phyloP scores from a whole-genome alignment of 2,888 invertebrate genomes.

The Thalpophila matura region DNA sequence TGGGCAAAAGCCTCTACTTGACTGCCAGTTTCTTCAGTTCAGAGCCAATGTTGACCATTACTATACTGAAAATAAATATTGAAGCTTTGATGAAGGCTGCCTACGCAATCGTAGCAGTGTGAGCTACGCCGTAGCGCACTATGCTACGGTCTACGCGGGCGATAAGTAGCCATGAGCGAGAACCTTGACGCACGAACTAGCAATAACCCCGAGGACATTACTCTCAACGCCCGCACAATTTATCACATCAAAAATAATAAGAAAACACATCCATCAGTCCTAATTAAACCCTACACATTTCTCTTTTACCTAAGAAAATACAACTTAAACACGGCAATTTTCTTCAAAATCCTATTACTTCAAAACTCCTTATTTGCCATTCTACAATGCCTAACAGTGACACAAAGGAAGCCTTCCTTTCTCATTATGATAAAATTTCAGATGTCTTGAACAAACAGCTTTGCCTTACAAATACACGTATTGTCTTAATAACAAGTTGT shows the following conservation, averaged over 20 bases:
- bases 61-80: too few species aligned
- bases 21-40: too few species aligned
- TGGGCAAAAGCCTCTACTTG: too few species aligned
- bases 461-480: constrained; percentile 8
- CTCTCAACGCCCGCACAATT: too few species aligned
- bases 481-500: constrained; percentile 18
- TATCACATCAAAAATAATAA: too few species aligned
- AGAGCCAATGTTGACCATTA: too few species aligned
- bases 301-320: not conserved
- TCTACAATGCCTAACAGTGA: constrained; percentile 10
- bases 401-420: constrained; percentile 34
- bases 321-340: constrained; percentile 2
- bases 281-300: constrained; percentile 3
- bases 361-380: not conserved
- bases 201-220: too few species aligned
- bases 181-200: too few species aligned
- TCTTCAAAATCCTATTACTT: constrained; percentile 13
- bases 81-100: too few species aligned
- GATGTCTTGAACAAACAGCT: constrained; percentile 43
- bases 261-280: not conserved
- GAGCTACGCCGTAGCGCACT: constrained; percentile 28
- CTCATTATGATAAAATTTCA: constrained; percentile 38
- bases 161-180: not conserved
- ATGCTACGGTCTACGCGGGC: constrained; percentile 24
- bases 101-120: constrained; percentile 8